These are phyloP conservation scores for Ferrisia virgata DNA, from an alignment of 2,888 invertebrate genomes.

Conservation along the genomic window DNA sequence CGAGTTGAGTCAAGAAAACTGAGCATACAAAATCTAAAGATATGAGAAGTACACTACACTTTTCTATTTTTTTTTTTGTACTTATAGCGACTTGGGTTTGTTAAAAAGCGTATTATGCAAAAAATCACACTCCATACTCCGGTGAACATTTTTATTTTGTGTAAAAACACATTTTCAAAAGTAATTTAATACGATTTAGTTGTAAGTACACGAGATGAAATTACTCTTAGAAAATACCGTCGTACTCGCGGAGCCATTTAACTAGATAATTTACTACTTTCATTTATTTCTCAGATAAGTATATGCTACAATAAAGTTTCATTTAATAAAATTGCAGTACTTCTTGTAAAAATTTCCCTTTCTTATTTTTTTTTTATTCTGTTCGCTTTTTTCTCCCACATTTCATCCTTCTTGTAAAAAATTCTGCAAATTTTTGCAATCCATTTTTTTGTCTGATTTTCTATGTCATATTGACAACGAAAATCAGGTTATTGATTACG, in stretches of 20 bases:
- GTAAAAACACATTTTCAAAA: not conserved
- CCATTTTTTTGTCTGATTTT: no score
- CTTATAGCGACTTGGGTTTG: no score
- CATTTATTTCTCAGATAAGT: not conserved
- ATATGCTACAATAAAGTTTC: not conserved
- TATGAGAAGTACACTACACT: no score
- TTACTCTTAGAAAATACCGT: not conserved
- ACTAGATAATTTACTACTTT: not conserved
- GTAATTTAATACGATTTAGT: slow-evolving; percentile 11
- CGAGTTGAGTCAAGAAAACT: not conserved
- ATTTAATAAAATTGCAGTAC: not conserved
- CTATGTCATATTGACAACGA: no score
- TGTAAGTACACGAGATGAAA: not conserved
- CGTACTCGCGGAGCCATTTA: not conserved
- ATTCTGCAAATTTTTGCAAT: not conserved
- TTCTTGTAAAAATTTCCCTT: not conserved
- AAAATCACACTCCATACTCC: not conserved
- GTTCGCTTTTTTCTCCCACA: not conserved
- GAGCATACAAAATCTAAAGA: no score
- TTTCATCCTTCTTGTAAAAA: not conserved
- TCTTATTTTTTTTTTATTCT: not conserved
- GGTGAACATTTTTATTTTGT: not conserved
- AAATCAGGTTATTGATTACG: no score
- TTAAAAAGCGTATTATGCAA: not conserved
- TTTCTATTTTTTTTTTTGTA: no score